Percentiles rank a stretch among this genome's conserved stretches.
These are phyloP conservation scores for Coptodon rendalli DNA, from an alignment of 2,113 vertebrate genomes.

Conservation along the genomic window DNA sequence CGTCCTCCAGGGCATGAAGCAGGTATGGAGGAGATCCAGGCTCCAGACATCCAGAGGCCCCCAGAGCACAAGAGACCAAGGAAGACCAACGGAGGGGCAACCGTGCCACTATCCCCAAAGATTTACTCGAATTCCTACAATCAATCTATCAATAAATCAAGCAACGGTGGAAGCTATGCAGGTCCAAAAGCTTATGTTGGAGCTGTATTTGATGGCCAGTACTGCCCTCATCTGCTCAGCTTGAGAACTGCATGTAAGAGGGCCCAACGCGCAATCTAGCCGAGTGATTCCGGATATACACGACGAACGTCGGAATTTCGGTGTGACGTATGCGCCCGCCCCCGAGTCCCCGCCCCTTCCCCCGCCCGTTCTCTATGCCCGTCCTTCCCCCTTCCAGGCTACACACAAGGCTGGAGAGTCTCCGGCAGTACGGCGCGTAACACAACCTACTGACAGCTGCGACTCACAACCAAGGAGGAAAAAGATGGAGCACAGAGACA, in stretches of 20 bases:
- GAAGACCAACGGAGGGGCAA: no score
- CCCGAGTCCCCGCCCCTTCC: conserved; percentile 19
- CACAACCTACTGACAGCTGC: conserved; percentile 63
- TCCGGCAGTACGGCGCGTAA: conserved; percentile 40
- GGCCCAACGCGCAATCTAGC: not conserved
- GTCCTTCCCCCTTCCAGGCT: conserved; percentile 35
- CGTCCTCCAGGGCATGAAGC: no score
- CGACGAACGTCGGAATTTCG: not conserved
- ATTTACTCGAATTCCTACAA: not conserved
- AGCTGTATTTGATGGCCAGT: not conserved
- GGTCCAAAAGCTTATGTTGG: not conserved
- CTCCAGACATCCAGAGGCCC: no score
- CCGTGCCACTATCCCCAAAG: not conserved
- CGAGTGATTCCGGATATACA: not conserved
- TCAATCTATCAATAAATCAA: not conserved
- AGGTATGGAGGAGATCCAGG: no score
- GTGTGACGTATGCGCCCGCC: conserved; percentile 23
- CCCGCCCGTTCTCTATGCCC: not conserved
- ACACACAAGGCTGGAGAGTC: conserved; percentile 51
- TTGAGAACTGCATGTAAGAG: not conserved
- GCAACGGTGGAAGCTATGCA: not conserved
- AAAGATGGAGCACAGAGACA: conserved; percentile 86
- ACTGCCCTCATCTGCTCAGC: not conserved
- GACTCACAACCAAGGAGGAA: conserved; percentile 45
- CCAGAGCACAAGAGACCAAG: no score